Base-by-base conservation (phyloP, 2,797 vertebrate species). In the Siniperca obscura region DNA sequence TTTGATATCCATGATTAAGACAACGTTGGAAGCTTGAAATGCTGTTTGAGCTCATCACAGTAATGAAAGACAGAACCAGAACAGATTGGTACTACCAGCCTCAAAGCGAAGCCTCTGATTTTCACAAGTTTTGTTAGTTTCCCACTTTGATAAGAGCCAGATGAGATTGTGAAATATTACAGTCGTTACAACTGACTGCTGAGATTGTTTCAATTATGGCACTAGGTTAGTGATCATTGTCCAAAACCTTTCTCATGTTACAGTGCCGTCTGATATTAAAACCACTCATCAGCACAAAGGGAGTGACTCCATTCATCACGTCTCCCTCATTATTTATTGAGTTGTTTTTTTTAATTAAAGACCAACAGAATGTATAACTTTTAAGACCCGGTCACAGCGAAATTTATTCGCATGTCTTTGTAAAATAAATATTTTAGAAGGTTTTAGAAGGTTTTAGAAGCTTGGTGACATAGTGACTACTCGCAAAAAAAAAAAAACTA, bases 71-170 rank as follows among this genome's bases (percentile, higher is more conserved):
- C 68, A 60, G 74, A 83, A 61, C 55, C 9, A 21, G n/a, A 83
- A 66, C 21, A 21, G 21, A 76, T 74, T 86, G 74, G 76, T 74
- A 80, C 59, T 22, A 57, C 60, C 81, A 70, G 19, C 60, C 52
- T 77, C 62, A 38, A 60, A 60, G 44, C 3, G 7, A 53, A 62
- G 38, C 42, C 19, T 71, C 12, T 48, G 16, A 36, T 73, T 83
- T 78, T 69, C 55, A 21, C 34, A 61, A 17, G 64, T 73, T 78
- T 70, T 66, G 57, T 70, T 73, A 36, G 48, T 80, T 82, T 70
- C 48, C 65, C 4, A 3, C 62, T 85, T 68, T 86, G 75, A 91
- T 70, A 75, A 62, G 50, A 80, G 44, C 81, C 80, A 79, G 74
- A 82, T 71, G 57, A 76, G 73, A 66, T 70, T 73, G 68, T 70